Evolutionary conservation across 2,113 vertebrate genomes (phyloP).

Genomic region (Monarcha castaneiventris): DNA sequence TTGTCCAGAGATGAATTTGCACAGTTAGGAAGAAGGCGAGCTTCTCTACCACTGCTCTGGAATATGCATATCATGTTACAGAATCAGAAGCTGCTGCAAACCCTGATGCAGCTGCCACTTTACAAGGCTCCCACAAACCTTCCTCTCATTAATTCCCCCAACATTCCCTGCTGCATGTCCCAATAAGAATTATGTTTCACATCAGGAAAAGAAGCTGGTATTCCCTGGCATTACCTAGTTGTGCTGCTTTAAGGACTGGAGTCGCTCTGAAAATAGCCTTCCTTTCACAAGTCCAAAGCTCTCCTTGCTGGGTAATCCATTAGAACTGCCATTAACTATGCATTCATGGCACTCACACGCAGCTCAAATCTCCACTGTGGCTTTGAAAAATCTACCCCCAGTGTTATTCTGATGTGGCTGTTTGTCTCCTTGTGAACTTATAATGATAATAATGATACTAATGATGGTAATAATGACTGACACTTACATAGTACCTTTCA

Average conservation of each 20-base stretch:
- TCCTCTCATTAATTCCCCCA: not conserved
- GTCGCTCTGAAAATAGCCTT: not conserved
- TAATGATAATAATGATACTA: constrained; percentile 20
- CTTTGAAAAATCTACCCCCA: not conserved
- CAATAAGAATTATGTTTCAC: not conserved
- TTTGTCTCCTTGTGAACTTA: constrained; percentile 26
- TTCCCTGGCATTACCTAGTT: not conserved
- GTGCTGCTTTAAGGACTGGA: not conserved
- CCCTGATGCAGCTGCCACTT: not conserved
- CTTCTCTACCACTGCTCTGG: not conserved
- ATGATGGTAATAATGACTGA: constrained; percentile 54
- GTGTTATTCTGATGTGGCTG: not conserved
- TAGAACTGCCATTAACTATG: not conserved
- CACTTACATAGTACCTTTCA: constrained; percentile 29
- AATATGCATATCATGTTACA: not conserved
- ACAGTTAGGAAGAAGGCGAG: not conserved
- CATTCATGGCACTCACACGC: not conserved
- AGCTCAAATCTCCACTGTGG: not conserved
- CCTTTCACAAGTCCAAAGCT: not conserved
- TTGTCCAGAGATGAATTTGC: not conserved
- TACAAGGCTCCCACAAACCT: not conserved
- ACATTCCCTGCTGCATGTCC: not conserved
- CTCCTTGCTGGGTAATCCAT: not conserved
- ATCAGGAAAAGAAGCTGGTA: not conserved
- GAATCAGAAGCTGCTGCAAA: not conserved